These are phyloP conservation scores for Corvus hawaiiensis DNA, from an alignment of 2,113 vertebrate genomes.

Conservation along the genomic window DNA sequence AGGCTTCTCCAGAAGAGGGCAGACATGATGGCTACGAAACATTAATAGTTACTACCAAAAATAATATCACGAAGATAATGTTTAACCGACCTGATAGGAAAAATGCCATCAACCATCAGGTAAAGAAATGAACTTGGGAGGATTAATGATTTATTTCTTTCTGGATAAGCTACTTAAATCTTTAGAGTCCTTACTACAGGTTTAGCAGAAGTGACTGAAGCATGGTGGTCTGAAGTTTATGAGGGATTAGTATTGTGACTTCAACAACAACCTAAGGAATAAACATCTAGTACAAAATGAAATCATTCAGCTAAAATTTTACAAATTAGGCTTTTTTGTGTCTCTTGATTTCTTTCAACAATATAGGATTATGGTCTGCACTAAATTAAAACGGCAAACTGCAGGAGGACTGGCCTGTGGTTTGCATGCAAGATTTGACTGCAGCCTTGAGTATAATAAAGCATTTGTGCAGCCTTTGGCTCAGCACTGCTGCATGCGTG, in stretches of 20 bases:
- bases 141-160: neutral
- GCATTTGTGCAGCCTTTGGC: neutral
- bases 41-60: slow-evolving; percentile 77
- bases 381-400: neutral
- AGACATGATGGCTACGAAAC: slow-evolving; percentile 58
- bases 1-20: slow-evolving; percentile 23
- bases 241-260: neutral
- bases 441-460: neutral
- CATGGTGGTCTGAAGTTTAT: neutral
- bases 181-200: neutral
- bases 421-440: neutral
- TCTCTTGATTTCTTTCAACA: neutral
- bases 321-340: neutral
- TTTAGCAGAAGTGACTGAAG: neutral
- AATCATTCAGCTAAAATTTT: neutral
- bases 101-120: slow-evolving; percentile 86
- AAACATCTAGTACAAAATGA: neutral
- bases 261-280: neutral
- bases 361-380: neutral
- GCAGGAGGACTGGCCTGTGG: neutral
- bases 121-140: slow-evolving; percentile 15
- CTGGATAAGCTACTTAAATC: neutral
- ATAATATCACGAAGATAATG: slow-evolving; percentile 86
- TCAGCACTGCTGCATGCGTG: neutral
- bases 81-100: slow-evolving; percentile 88